Evolutionary conservation across 2,888 invertebrate species (phyloP).

Genomic region (Cremastinae sp.): DNA sequence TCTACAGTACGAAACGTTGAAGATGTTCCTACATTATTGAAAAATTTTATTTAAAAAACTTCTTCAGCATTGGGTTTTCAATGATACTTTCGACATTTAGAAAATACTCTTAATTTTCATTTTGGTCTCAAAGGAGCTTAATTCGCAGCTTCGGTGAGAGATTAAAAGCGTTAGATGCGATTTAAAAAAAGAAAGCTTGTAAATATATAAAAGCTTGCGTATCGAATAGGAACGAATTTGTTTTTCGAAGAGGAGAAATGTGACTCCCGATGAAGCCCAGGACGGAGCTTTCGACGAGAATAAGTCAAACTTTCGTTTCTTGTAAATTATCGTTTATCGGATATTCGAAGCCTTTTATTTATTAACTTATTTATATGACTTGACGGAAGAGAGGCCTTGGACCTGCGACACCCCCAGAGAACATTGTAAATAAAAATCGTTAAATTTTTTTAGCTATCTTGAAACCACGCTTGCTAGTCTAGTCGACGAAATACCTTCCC

Average conservation of each 20-base stretch:
- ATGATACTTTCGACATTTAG: too few species aligned
- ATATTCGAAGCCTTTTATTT: constrained; percentile 57
- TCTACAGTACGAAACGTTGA: too few species aligned
- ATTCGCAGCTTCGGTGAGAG: too few species aligned
- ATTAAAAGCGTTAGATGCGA: too few species aligned
- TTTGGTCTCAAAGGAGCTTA: too few species aligned
- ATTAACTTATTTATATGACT: constrained; percentile 65
- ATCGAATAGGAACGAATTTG: not conserved
- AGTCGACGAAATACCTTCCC: constrained; percentile 69
- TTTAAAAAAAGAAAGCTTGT: not conserved
- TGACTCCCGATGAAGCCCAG: not conserved
- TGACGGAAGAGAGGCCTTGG: constrained; percentile 55
- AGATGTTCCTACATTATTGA: too few species aligned
- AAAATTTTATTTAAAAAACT: too few species aligned
- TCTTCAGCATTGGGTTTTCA: too few species aligned
- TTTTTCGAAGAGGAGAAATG: not conserved
- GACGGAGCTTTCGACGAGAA: not conserved
- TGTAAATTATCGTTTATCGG: constrained; percentile 51
- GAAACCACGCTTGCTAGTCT: constrained; percentile 75
- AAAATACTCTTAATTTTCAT: too few species aligned
- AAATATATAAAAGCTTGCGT: not conserved
- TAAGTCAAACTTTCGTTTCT: constrained; percentile 24
- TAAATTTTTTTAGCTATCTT: constrained; percentile 62
- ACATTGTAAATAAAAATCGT: constrained; percentile 63
- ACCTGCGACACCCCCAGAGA: constrained; percentile 52